Evolutionary conservation across 2,888 invertebrate species (phyloP), one percentile per base, ranked within the genome.

Genomic region (Drosophila atroscutellata): DNA sequence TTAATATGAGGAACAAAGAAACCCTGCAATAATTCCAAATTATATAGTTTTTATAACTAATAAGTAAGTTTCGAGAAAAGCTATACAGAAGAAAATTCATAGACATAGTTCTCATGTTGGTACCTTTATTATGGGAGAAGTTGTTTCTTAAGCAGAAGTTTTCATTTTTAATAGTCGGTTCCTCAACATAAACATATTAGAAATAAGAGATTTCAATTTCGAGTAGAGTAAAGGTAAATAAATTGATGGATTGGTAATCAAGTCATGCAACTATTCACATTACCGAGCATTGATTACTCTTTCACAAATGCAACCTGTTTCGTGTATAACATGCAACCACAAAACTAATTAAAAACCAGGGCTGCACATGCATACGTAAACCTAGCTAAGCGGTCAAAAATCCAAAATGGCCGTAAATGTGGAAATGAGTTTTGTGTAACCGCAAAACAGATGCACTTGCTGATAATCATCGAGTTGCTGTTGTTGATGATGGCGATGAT

Each of bases 371-470:
- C n/a, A n/a, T n/a, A 45, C 64, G 57, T 55, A 52, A 20, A 61
- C 7, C 2, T 11, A 52, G 28, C 61, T 39, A 73, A 52, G 15
- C 26, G 42, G 32, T n/a, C n/a, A 67, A 54, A 71, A 67, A 56
- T 37, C 49, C 69, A 86, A 86, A 83, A 85, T 85, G 83, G 81
- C 64, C 37, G 66, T 34, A 63, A 39, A 64, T 82, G 45, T 70
- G 80, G 86, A 86, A 88, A 88, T 88, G 83, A 70, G 83, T 72
- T 82, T 74, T 80, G 50, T 70, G 67, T 70, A 69, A 79, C 84
- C 84, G 52, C 83, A 88, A 72, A 83, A 73, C 79, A 80, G 81
- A 77, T 76, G 74, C 69, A 72, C 28, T 47, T 57, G 30, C 39
- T 55, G 47, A 61, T 55, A 18, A 67, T 74, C 24, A 55, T 39